Percentiles rank a stretch among this genome's conserved stretches.
These are phyloP conservation scores for Anoura caudifer DNA, from an alignment of 2,113 vertebrate genomes.

Conservation along the genomic window DNA sequence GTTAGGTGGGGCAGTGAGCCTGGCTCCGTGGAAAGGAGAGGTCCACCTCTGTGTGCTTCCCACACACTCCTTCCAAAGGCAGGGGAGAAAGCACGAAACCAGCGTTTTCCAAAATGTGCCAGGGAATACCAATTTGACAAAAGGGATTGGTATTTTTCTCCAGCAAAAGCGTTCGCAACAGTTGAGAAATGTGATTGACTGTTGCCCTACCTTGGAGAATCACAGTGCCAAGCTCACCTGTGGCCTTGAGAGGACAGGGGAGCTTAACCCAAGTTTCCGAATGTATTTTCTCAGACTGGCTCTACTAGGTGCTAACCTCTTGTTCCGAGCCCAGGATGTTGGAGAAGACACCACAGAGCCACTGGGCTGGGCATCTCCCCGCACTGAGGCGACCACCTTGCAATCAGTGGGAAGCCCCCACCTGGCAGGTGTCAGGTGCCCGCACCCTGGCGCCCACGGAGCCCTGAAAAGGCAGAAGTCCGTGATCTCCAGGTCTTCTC, in stretches of 20 bases:
- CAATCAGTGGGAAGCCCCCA: background rate
- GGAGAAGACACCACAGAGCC: background rate
- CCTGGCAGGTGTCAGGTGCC: background rate
- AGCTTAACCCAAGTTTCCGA: background rate
- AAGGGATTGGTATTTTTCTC: background rate
- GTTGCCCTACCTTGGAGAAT: background rate
- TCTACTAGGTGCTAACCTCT: background rate
- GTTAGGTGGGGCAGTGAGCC: background rate
- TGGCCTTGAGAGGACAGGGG: too few relatives aligned
- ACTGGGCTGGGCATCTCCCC: background rate
- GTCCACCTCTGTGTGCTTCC: background rate
- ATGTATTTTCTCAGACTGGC: background rate
- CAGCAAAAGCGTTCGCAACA: background rate
- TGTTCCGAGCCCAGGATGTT: background rate
- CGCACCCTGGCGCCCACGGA: rapidly evolving
- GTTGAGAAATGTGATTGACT: background rate
- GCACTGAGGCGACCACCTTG: background rate
- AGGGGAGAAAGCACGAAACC: background rate
- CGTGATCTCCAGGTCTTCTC: background rate
- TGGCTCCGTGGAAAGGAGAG: background rate
- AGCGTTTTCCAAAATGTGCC: background rate
- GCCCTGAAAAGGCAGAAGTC: background rate
- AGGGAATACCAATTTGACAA: background rate
- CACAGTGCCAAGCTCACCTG: rapidly evolving
- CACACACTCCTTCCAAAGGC: background rate